These are phyloP conservation scores for Ornithoptera alexandrae DNA, from an alignment of 2,888 invertebrate species.

Conservation along the genomic window DNA sequence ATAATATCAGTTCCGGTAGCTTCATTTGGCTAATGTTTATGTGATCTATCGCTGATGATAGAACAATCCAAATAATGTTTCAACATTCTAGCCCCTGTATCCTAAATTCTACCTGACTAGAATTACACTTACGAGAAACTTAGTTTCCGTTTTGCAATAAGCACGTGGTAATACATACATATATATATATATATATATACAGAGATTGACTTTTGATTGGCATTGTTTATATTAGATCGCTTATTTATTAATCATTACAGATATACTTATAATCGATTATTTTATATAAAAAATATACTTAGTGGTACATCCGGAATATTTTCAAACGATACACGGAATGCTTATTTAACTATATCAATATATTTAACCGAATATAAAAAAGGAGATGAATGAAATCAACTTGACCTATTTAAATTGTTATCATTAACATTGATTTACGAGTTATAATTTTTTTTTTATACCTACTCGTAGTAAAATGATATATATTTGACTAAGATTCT, in stretches of 20 bases:
- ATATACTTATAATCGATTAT: not conserved
- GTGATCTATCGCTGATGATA: not conserved
- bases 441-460: too few relatives aligned
- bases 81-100: conserved; percentile 42
- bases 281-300: conserved; percentile 24
- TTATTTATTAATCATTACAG: conserved; percentile 4
- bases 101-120: conserved; percentile 39
- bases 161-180: too few relatives aligned
- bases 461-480: too few relatives aligned
- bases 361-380: not conserved
- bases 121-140: conserved; percentile 32
- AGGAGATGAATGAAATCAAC: too few relatives aligned
- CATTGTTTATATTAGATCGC: conserved; percentile 2
- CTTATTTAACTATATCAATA: not conserved
- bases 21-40: conserved; percentile 15
- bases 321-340: conserved; percentile 2
- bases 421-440: too few relatives aligned
- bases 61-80: conserved; percentile 31
- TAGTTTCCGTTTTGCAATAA: conserved; percentile 27
- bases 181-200: too few relatives aligned
- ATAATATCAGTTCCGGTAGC: conserved; percentile 24
- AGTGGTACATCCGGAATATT: not conserved
- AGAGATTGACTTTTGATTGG: conserved; percentile 7
- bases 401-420: too few relatives aligned
- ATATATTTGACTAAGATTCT: too few relatives aligned